These are phyloP conservation scores for Tribolium freemani DNA, from an alignment of 2,888 invertebrate species.

Conservation along the genomic window DNA sequence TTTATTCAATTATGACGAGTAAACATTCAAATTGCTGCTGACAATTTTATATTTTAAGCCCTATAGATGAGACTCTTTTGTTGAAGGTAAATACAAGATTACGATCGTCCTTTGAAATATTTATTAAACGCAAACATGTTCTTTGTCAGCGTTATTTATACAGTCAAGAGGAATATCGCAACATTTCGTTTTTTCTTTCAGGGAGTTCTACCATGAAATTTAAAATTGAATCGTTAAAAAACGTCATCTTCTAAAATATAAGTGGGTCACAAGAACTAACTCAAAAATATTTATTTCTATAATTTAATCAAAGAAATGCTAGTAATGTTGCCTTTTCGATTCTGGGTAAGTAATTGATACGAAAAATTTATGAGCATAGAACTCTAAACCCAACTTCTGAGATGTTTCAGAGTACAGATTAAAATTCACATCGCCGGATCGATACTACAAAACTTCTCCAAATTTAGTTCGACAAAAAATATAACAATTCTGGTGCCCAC, in stretches of 20 bases:
- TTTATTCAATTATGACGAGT: neutral
- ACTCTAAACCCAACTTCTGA: slow-evolving; percentile 1
- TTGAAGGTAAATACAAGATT: neutral
- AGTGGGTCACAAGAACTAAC: no score
- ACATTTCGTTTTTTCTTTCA: neutral
- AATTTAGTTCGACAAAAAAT: slow-evolving; percentile 1
- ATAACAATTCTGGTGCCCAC: neutral
- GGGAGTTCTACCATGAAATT: neutral
- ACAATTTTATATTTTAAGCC: neutral
- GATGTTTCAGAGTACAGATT: slow-evolving; percentile 1
- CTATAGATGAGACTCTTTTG: neutral
- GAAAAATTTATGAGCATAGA: slow-evolving; percentile 13
- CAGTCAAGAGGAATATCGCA: neutral
- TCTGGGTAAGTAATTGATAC: neutral
- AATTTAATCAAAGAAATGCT: no score
- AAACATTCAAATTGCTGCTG: neutral
- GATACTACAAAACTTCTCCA: slow-evolving; percentile 4
- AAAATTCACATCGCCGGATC: neutral
- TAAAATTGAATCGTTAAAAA: no score
- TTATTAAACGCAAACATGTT: neutral
- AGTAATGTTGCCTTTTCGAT: no score
- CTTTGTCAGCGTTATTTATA: neutral
- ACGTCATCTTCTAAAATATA: no score
- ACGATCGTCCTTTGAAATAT: neutral
- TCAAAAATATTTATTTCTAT: no score